These are phyloP conservation scores for Lophotriccus pileatus DNA, from an alignment of 2,797 vertebrate genomes.

Conservation along the genomic window DNA sequence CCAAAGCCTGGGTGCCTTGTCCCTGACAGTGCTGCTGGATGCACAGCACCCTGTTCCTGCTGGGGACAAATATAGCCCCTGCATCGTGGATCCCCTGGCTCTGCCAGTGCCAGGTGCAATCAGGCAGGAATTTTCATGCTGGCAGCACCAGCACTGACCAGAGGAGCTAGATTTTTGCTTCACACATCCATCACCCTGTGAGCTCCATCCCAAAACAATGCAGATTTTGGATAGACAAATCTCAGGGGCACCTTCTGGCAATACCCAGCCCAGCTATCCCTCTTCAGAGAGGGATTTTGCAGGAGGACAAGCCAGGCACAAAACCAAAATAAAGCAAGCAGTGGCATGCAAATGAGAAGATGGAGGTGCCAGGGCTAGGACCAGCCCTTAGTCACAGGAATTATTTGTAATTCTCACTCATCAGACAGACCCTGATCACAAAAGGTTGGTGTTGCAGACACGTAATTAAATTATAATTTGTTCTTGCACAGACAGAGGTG, in stretches of 20 bases:
- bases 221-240: neutral
- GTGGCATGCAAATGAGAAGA: neutral
- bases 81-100: neutral
- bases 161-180: rapidly evolving
- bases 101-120: neutral
- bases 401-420: neutral
- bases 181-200: neutral
- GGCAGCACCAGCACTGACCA: neutral
- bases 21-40: neutral
- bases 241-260: neutral
- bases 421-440: neutral
- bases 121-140: neutral
- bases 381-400: neutral
- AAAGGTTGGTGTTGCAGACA: neutral
- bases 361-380: neutral
- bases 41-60: neutral
- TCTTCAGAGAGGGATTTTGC: neutral
- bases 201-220: neutral
- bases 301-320: neutral
- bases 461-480: neutral
- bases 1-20: neutral
- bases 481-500: neutral
- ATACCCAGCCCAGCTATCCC: neutral
- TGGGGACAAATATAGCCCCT: neutral
- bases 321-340: neutral